phyloP scores from a whole-genome alignment of 2,797 vertebrate species.

The Acanthornis magna region DNA sequence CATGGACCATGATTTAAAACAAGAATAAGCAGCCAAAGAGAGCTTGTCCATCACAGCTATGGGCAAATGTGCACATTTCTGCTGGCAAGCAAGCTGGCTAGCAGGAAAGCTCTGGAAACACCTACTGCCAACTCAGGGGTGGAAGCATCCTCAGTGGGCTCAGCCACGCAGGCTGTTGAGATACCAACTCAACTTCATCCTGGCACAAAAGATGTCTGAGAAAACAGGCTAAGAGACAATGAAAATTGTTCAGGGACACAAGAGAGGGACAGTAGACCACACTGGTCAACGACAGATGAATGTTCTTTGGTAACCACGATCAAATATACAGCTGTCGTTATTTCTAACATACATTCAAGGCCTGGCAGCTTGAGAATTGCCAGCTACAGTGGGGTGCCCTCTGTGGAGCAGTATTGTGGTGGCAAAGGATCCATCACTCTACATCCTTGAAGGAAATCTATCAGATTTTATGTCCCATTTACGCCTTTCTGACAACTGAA shows the following conservation, averaged over 20 bases:
- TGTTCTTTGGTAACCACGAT: background rate
- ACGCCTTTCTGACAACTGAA: background rate
- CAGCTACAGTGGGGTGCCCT: background rate
- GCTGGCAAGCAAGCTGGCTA: background rate
- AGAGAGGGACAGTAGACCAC: background rate
- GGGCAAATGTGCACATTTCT: background rate
- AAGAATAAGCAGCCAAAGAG: background rate
- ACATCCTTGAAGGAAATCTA: background rate
- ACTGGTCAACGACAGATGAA: background rate
- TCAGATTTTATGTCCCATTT: background rate
- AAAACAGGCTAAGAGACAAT: background rate
- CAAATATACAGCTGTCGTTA: background rate
- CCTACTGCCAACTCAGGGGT: background rate
- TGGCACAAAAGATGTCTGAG: background rate
- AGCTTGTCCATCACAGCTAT: background rate
- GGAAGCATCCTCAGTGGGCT: background rate
- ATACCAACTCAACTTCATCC: background rate
- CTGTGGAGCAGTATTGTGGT: background rate
- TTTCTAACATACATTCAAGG: background rate
- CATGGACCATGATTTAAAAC: background rate
- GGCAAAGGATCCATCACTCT: background rate
- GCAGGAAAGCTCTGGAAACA: background rate
- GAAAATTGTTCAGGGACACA: background rate
- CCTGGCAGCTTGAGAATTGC: background rate
- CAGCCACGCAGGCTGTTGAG: background rate